phyloP scores from a whole-genome alignment of 2,797 vertebrate species.

The Gymnocypris eckloni region DNA sequence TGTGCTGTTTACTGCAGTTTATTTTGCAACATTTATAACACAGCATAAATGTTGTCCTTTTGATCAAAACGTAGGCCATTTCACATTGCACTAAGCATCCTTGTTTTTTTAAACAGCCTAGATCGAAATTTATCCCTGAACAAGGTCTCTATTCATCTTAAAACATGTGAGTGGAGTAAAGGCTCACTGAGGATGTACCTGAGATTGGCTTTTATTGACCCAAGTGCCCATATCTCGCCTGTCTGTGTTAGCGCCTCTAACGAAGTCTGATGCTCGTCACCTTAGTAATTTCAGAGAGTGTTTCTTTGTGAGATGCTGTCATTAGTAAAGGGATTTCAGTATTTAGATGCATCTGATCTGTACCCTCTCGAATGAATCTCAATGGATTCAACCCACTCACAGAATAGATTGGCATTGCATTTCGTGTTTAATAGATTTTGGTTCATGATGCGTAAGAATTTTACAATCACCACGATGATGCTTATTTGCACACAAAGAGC shows the following conservation, averaged over 20 bases:
- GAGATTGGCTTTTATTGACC: slow-evolving; percentile 45
- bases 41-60: slow-evolving; percentile 12
- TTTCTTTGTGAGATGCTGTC: neutral
- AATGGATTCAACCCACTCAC: slow-evolving; percentile 14
- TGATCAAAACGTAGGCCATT: slow-evolving; percentile 7
- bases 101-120: neutral
- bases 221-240: neutral
- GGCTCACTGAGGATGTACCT: slow-evolving; percentile 40
- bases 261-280: slow-evolving; percentile 1
- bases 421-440: slow-evolving; percentile 35
- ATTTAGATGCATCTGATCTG: slow-evolving; percentile 6
- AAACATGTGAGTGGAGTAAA: slow-evolving; percentile 41
- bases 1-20: neutral
- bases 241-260: slow-evolving; percentile 21
- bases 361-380: slow-evolving; percentile 6
- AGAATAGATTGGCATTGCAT: slow-evolving; percentile 1
- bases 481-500: slow-evolving; percentile 17
- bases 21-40: slow-evolving; percentile 15
- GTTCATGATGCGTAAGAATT: slow-evolving; percentile 4
- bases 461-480: neutral
- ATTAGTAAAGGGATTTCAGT: slow-evolving; percentile 18
- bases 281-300: neutral
- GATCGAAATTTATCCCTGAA: slow-evolving; percentile 32
- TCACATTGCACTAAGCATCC: neutral
- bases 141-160: slow-evolving; percentile 32